Evolutionary conservation across 1,140 invertebrate species (phyloP), one percentile per base, ranked within the genome.

Genomic region (Brachionus manjavacas): DNA sequence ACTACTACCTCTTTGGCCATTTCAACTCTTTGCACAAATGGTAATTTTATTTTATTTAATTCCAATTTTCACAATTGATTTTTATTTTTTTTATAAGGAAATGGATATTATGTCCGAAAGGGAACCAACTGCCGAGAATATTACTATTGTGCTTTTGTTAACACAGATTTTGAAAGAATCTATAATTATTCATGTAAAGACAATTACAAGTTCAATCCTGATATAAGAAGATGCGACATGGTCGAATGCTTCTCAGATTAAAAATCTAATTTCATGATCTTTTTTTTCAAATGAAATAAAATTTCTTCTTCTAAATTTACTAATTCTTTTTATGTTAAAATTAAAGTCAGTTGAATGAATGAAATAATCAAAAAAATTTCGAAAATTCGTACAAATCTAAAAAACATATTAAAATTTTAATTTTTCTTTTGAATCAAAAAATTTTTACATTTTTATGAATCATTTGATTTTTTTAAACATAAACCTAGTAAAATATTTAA

Each of bases 121-220:
- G 72, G 72, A 25, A 76, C 72, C 20, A 49, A 76, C 25, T 76
- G 72, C 16, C 72, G 25, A 76, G 23, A 28, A 35, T 76, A 76
- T 9, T 76, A 76, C 28, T 76, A 76, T 76, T 76, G 72, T 12
- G 72, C 72, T 14, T 76, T 76, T 49, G 72, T 76, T 11, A 49
- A 76, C 3, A 76, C 72, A 23, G 46, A 76, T 14, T 76, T 76
- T 49, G 41, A 76, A 49, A 23, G 72, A 76, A 35, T 76, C 49
- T 76, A 76, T 14, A 76, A 76, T 76, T 76, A 76, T 76, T 46
- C 72, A 20, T 76, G 72, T 46, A 35, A 25, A 12, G 46, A 76
- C 25, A 76, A 76, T 49, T 76, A 14, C 4, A 76, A 76, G 25
- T 76, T 76, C 16, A 76, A 76, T 76, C 72, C 72, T 11, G 72